A percentile compares a stretch with the other conserved stretches of the same genome.
phyloP scores from a whole-genome alignment of 2,888 invertebrate genomes.

The Epirrhoe alternata region DNA sequence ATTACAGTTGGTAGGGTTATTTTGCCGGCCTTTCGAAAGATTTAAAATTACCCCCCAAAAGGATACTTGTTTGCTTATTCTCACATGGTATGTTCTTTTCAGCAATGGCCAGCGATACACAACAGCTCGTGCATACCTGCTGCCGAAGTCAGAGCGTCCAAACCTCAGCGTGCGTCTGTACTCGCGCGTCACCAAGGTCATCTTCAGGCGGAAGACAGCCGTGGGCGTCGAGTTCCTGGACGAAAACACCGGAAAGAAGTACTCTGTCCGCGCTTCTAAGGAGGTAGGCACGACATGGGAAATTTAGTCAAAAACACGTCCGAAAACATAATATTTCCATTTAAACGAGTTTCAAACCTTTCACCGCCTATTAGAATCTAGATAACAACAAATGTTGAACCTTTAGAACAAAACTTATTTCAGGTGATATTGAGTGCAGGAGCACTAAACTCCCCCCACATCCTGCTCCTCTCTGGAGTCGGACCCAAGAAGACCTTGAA shows the following conservation, averaged over 20 bases:
- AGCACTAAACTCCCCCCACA: slow-evolving; percentile 86
- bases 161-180: slow-evolving; percentile 86
- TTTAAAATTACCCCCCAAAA: too few species aligned
- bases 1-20: too few species aligned
- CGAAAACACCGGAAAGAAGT: slow-evolving; percentile 55
- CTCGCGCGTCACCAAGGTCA: slow-evolving; percentile 83
- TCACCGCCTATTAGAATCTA: neutral
- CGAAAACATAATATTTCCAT: too few species aligned
- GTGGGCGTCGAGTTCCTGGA: slow-evolving; percentile 85
- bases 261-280: slow-evolving; percentile 73
- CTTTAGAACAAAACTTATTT: neutral
- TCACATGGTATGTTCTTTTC: slow-evolving; percentile 18
- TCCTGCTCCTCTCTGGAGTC: slow-evolving; percentile 87
- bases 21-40: too few species aligned
- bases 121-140: slow-evolving; percentile 83
- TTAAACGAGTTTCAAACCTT: too few species aligned
- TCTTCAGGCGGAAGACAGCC: slow-evolving; percentile 67
- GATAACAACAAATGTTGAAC: too few species aligned
- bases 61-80: too few species aligned
- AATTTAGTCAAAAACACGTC: too few species aligned
- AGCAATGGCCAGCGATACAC: slow-evolving; percentile 86
- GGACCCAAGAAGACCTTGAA: slow-evolving; percentile 84
- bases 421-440: slow-evolving; percentile 86
- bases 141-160: slow-evolving; percentile 68
- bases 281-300: too few species aligned